phyloP scores from a whole-genome alignment of 2,888 invertebrate genomes.

The Polyommatus icarus region DNA sequence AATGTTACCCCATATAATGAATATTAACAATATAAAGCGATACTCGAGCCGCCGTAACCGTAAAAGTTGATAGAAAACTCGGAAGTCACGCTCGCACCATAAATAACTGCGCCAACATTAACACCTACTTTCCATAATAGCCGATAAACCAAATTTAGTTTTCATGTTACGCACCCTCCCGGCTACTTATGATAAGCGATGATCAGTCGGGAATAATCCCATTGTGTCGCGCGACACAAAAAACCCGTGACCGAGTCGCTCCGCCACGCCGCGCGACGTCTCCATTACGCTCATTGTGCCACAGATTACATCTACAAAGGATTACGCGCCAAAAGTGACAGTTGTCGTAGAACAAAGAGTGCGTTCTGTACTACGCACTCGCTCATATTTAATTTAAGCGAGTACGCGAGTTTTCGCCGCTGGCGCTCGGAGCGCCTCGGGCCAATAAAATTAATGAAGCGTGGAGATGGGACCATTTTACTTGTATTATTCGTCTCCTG shows the following conservation, averaged over 20 bases:
- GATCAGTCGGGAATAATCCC: slow-evolving; percentile 80
- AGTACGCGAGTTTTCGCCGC: slow-evolving; percentile 75
- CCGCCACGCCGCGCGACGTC: slow-evolving; percentile 66
- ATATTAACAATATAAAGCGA: slow-evolving; percentile 30
- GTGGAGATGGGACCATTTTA: slow-evolving; percentile 81
- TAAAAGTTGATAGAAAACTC: slow-evolving; percentile 58
- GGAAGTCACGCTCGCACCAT: slow-evolving; percentile 73
- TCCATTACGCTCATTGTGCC: slow-evolving; percentile 72
- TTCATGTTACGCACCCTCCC: slow-evolving; percentile 78
- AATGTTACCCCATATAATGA: neutral
- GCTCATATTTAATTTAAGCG: slow-evolving; percentile 77
- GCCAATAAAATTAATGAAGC: slow-evolving; percentile 81
- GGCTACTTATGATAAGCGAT: slow-evolving; percentile 79
- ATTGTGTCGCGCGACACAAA: slow-evolving; percentile 75
- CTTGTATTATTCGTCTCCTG: slow-evolving; percentile 81
- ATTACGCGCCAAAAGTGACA: slow-evolving; percentile 74
- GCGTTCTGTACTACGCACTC: slow-evolving; percentile 65
- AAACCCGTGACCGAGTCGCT: slow-evolving; percentile 77
- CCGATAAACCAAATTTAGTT: slow-evolving; percentile 81
- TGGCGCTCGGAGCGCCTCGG: slow-evolving; percentile 74
- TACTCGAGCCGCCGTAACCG: slow-evolving; percentile 44
- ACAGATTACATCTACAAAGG: slow-evolving; percentile 52
- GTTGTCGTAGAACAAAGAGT: slow-evolving; percentile 69
- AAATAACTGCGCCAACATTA: slow-evolving; percentile 76
- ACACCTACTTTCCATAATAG: slow-evolving; percentile 80